Evolutionary conservation across 1,140 invertebrate species (phyloP).

Genomic region (Trypoxylus dichotomus): DNA sequence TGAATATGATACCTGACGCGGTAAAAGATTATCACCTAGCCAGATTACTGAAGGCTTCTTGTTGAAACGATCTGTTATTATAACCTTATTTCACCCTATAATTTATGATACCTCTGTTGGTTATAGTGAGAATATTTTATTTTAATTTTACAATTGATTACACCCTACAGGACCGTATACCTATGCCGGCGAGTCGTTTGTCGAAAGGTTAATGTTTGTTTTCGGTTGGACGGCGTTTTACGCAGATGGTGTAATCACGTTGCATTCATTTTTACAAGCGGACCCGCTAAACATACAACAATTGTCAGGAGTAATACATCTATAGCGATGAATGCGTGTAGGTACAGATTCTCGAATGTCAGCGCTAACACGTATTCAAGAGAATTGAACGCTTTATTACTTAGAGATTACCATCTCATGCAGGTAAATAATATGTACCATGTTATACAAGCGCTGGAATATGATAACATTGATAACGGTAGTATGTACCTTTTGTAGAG

Average conservation of each 20-base stretch:
- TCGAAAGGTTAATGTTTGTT: not conserved
- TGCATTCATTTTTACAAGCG: not conserved
- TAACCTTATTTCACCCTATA: not conserved
- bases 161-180: not conserved
- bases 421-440: too few relatives aligned
- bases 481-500: too few relatives aligned
- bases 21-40: conserved; percentile 15
- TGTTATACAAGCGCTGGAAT: too few relatives aligned
- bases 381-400: too few relatives aligned
- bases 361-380: too few relatives aligned
- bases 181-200: not conserved
- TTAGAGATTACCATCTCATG: too few relatives aligned
- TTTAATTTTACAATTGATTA: conserved; percentile 20
- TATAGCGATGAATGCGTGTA: too few relatives aligned
- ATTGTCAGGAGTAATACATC: not conserved
- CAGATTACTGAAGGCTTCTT: not conserved
- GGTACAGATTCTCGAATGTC: too few relatives aligned
- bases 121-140: conserved; percentile 14
- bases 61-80: not conserved
- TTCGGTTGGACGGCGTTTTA: not conserved
- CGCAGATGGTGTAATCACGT: not conserved
- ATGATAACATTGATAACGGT: too few relatives aligned
- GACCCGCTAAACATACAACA: not conserved
- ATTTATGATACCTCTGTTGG: conserved; percentile 21
- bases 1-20: conserved; percentile 5